Evolutionary conservation across 2,797 vertebrate genomes (phyloP).

Genomic region (Sebastes matsubarae): DNA sequence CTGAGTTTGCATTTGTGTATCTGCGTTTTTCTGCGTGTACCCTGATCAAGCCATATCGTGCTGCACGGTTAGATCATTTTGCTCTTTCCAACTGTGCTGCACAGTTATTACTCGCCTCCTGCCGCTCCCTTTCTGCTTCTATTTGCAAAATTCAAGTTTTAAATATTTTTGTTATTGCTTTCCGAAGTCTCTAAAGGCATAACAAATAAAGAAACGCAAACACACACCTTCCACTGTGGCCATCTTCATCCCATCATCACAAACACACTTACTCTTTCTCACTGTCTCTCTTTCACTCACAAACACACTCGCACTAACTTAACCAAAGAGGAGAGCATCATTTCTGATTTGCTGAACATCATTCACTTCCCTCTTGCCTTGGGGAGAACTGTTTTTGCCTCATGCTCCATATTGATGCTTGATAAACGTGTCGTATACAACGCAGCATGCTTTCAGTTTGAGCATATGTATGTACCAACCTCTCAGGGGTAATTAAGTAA

Average conservation of each 20-base stretch:
- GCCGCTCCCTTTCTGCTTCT: constrained; percentile 3
- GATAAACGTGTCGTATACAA: constrained; percentile 14
- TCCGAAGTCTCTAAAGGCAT: constrained; percentile 17
- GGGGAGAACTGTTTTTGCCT: constrained; percentile 31
- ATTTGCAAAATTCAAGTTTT: constrained; percentile 40
- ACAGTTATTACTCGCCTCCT: not conserved
- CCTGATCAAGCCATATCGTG: constrained; percentile 22
- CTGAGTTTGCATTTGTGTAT: constrained; percentile 12
- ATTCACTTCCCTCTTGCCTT: constrained; percentile 26
- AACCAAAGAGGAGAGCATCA: constrained; percentile 16
- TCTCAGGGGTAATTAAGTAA: constrained; percentile 36
- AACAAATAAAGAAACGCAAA: not conserved
- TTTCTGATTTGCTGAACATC: constrained; percentile 45
- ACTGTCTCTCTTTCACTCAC: not conserved
- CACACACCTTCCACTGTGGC: not conserved
- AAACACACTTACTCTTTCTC: not conserved
- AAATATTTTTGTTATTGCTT: constrained; percentile 24
- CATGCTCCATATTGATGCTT: constrained; percentile 8
- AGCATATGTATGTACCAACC: not conserved
- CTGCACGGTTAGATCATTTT: constrained; percentile 10
- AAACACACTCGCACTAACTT: not conserved
- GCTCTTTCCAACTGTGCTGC: constrained; percentile 4
- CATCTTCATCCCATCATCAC: not conserved
- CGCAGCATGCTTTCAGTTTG: not conserved
- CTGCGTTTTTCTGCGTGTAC: not conserved